These are phyloP conservation scores for Phainopepla nitens DNA, from an alignment of 2,113 vertebrate species.

Conservation along the genomic window DNA sequence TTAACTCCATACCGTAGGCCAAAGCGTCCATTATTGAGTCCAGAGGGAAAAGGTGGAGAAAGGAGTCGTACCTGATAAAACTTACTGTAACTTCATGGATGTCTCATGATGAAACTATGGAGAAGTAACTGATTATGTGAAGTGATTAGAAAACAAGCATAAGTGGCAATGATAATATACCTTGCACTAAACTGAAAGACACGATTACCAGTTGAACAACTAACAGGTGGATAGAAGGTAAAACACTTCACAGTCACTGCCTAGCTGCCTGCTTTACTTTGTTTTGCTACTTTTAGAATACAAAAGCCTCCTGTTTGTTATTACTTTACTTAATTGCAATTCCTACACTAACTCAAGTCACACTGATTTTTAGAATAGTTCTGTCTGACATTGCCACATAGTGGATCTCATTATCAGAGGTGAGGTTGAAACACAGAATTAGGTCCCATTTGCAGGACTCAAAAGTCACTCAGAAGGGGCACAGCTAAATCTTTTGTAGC, in stretches of 20 bases:
- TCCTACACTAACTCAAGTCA: neutral
- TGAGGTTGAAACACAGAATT: neutral
- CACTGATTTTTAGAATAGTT: neutral
- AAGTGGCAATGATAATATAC: neutral
- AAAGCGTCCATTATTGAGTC: accelerated
- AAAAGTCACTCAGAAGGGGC: neutral
- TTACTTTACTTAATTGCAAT: neutral
- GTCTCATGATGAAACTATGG: slow-evolving; percentile 29
- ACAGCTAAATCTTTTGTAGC: neutral
- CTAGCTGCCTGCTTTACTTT: neutral
- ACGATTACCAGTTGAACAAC: neutral
- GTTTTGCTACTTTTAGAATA: neutral
- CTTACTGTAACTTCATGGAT: neutral
- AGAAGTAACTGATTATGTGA: neutral
- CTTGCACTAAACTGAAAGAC: neutral
- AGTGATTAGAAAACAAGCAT: neutral
- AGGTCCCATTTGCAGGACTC: neutral
- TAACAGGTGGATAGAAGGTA: neutral
- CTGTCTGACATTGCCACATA: neutral
- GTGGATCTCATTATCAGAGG: neutral
- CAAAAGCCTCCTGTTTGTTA: neutral
- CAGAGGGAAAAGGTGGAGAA: neutral
- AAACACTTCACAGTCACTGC: neutral
- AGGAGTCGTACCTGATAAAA: neutral
- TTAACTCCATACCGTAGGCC: neutral